A percentile compares a stretch with the other conserved stretches of the same genome.
phyloP scores from a whole-genome alignment of 2,113 vertebrate species.

The Monopterus albus region DNA sequence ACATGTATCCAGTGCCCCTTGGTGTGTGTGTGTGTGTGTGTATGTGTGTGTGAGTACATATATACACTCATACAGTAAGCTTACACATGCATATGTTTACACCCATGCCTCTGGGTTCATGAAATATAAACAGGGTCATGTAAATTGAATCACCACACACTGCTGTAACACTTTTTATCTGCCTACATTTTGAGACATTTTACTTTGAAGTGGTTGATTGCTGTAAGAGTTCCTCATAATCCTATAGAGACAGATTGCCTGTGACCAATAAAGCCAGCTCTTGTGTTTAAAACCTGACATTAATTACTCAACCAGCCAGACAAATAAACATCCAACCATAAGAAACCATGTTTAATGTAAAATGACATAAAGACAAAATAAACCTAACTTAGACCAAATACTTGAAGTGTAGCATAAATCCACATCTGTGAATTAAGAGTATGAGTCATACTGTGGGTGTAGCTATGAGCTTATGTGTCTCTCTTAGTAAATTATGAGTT shows the following conservation, averaged over 20 bases:
- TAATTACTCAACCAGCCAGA: conserved; percentile 35
- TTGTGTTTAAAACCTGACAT: conserved; percentile 5
- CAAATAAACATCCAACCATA: conserved; percentile 33
- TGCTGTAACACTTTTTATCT: conserved; percentile 1
- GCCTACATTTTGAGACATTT: not conserved
- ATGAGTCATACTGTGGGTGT: conserved; percentile 54
- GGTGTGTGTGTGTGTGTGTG: not conserved
- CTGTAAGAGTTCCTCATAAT: conserved; percentile 6
- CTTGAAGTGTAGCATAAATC: not conserved
- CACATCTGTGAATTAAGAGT: conserved; percentile 17
- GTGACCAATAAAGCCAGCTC: conserved; percentile 16
- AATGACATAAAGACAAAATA: conserved; percentile 14
- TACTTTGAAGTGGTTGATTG: conserved; percentile 45
- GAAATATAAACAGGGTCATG: conserved; percentile 42
- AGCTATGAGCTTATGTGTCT: conserved; percentile 7
- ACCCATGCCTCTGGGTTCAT: conserved; percentile 10
- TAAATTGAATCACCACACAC: conserved; percentile 46
- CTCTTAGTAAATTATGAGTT: not conserved
- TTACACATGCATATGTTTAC: not conserved
- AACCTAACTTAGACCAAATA: conserved; percentile 49
- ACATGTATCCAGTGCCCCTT: not conserved
- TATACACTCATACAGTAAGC: too few species aligned
- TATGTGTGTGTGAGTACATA: too few species aligned
- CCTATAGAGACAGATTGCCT: conserved; percentile 3
- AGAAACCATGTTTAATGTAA: conserved; percentile 2